A percentile compares a stretch with the other conserved stretches of the same genome.
These are phyloP conservation scores for Ptilorrhoa leucosticta DNA, from an alignment of 2,113 vertebrate species.

Conservation along the genomic window DNA sequence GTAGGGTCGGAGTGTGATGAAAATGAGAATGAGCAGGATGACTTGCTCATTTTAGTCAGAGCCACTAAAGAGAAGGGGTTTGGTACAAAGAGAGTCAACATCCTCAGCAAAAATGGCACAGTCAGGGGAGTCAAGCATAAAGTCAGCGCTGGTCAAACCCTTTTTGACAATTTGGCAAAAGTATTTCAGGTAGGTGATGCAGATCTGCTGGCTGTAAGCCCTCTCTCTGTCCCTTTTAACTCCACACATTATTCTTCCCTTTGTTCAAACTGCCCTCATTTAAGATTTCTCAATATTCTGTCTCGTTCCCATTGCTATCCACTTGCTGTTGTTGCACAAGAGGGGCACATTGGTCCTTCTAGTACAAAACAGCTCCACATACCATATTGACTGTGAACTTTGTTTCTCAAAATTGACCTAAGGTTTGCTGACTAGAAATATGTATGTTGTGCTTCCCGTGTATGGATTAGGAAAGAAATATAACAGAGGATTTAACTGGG, in stretches of 20 bases:
- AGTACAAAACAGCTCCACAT: neutral
- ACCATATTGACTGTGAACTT: neutral
- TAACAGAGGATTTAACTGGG: neutral
- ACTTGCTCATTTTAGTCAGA: conserved; percentile 83
- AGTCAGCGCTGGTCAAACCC: conserved; percentile 93
- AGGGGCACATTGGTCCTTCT: neutral
- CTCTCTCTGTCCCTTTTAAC: neutral
- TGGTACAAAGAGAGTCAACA: conserved; percentile 89
- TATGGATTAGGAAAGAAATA: neutral
- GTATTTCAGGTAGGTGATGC: conserved; percentile 81
- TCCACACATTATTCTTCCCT: neutral
- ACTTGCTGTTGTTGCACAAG: neutral
- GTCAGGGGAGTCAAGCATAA: conserved; percentile 95
- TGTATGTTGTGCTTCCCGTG: neutral
- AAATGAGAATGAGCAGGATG: conserved; percentile 81
- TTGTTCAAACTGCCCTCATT: neutral
- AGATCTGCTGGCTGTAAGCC: neutral
- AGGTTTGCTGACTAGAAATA: neutral
- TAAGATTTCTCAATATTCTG: neutral
- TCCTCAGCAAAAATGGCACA: conserved; percentile 96
- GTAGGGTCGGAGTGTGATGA: conserved; percentile 80
- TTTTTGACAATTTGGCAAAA: conserved; percentile 89
- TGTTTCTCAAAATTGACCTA: neutral
- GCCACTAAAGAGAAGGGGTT: conserved; percentile 83
- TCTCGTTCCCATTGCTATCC: neutral